Evolutionary conservation across 2,888 invertebrate genomes (phyloP).

Genomic region (Pristionchus exspectatus): DNA sequence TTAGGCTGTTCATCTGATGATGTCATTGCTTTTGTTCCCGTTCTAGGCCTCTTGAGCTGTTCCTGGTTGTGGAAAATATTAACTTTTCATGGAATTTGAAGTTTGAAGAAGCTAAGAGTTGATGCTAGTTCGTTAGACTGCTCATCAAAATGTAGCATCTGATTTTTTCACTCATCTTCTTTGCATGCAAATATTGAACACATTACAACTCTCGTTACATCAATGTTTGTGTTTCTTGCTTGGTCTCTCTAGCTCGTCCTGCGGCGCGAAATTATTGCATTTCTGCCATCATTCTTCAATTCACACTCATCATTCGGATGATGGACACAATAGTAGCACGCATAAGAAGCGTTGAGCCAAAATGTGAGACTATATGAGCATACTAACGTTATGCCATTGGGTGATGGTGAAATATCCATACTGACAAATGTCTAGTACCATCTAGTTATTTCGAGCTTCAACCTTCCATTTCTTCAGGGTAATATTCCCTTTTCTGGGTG

Average conservation of each 20-base stretch:
- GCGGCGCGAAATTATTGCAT: neutral
- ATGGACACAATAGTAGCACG: neutral
- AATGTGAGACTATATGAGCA: too few species aligned
- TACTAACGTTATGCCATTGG: too few species aligned
- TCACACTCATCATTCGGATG: neutral
- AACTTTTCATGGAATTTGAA: too few species aligned
- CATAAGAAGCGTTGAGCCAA: neutral
- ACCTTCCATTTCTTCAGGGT: too few species aligned
- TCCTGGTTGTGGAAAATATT: neutral
- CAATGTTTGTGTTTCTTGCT: neutral
- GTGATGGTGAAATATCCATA: too few species aligned
- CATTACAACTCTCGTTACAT: neutral
- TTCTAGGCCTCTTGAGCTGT: neutral
- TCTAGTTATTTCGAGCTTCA: neutral
- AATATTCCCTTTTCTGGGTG: neutral
- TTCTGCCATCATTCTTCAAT: neutral
- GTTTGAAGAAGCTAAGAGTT: too few species aligned
- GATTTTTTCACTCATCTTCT: too few species aligned
- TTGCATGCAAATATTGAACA: too few species aligned
- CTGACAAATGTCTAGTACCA: neutral
- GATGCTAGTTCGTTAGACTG: too few species aligned
- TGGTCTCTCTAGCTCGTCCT: neutral
- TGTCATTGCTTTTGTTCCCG: conserved; percentile 4
- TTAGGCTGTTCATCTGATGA: neutral
- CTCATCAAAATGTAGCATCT: too few species aligned